These are phyloP conservation scores for Lycorma delicatula DNA, from an alignment of 1,140 invertebrate species.

Conservation along the genomic window DNA sequence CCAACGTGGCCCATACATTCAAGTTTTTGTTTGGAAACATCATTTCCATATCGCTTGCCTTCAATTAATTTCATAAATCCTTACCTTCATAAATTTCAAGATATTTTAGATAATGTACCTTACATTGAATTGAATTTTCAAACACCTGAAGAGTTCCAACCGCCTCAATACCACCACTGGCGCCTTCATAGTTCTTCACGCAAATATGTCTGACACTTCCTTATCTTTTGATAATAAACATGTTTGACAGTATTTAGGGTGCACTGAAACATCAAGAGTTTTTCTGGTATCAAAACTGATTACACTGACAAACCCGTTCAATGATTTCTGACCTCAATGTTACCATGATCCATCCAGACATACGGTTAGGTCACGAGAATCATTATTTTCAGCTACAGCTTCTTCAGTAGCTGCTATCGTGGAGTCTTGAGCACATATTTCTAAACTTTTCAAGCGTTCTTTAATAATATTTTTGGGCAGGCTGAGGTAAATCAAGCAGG, in stretches of 20 bases:
- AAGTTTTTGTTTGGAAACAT: slow-evolving; percentile 22
- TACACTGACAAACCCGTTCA: slow-evolving; percentile 12
- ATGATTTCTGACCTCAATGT: slow-evolving; percentile 16
- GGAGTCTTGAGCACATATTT: slow-evolving; percentile 2
- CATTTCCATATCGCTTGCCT: slow-evolving; percentile 23
- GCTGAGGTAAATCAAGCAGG: too few species aligned
- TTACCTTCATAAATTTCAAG: slow-evolving; percentile 25
- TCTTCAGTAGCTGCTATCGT: slow-evolving; percentile 1
- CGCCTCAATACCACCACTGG: too few species aligned
- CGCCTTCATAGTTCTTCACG: too few species aligned
- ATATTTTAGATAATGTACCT: slow-evolving; percentile 21
- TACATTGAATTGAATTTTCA: too few species aligned
- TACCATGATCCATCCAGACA: slow-evolving; percentile 22
- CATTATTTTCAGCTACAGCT: slow-evolving; percentile 2
- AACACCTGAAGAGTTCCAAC: too few species aligned
- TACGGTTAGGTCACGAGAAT: slow-evolving; percentile 7
- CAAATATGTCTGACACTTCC: too few species aligned
- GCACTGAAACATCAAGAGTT: slow-evolving; percentile 16
- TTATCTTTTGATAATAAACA: too few species aligned
- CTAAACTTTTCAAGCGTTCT: too few species aligned
- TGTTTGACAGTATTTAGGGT: slow-evolving; percentile 15
- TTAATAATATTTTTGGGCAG: too few species aligned
- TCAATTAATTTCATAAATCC: slow-evolving; percentile 13
- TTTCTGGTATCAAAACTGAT: slow-evolving; percentile 15
- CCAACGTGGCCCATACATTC: slow-evolving; percentile 27